A percentile compares a stretch with the other conserved stretches of the same genome.
phyloP scores from a whole-genome alignment of 2,797 vertebrate genomes.

The Oryzias sinensis region DNA sequence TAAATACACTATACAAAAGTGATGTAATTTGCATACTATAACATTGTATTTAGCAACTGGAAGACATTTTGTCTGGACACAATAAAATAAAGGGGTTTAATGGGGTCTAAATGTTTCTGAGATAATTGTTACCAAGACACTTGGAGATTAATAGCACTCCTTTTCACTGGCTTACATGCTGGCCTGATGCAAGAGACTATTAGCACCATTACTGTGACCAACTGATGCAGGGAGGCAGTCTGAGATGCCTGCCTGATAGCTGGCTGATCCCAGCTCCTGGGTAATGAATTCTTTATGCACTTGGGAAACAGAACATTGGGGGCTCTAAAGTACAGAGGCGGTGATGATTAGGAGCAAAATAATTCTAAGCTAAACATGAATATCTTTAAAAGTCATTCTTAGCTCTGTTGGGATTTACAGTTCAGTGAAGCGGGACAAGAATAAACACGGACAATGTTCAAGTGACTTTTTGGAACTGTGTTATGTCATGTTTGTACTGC shows the following conservation, averaged over 20 bases:
- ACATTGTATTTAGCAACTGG: constrained; percentile 1
- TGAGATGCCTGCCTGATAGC: constrained; percentile 53
- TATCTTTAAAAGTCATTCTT: constrained; percentile 56
- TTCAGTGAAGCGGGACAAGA: constrained; percentile 23
- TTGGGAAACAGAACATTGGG: constrained; percentile 54
- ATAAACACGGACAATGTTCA: not conserved
- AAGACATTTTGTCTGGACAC: constrained; percentile 10
- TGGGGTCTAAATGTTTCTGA: constrained; percentile 17
- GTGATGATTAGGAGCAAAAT: constrained; percentile 57
- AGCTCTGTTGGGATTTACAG: constrained; percentile 52
- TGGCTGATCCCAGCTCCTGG: constrained; percentile 37
- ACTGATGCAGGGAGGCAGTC: constrained; percentile 42
- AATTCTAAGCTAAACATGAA: constrained; percentile 61
- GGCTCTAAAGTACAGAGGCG: constrained; percentile 28
- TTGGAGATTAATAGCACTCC: constrained; percentile 34
- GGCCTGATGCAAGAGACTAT: constrained; percentile 38
- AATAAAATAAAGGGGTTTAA: constrained; percentile 17
- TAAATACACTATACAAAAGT: not conserved
- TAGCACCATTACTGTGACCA: constrained; percentile 46
- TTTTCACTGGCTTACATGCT: constrained; percentile 52
- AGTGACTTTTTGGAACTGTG: too few species aligned
- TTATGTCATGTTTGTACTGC: constrained; percentile 2
- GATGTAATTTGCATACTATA: not conserved
- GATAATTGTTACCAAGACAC: constrained; percentile 22
- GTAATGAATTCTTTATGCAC: constrained; percentile 54